Conservation (phyloP, 2,797 vertebrate species). For the Rallus crepitans region DNA sequence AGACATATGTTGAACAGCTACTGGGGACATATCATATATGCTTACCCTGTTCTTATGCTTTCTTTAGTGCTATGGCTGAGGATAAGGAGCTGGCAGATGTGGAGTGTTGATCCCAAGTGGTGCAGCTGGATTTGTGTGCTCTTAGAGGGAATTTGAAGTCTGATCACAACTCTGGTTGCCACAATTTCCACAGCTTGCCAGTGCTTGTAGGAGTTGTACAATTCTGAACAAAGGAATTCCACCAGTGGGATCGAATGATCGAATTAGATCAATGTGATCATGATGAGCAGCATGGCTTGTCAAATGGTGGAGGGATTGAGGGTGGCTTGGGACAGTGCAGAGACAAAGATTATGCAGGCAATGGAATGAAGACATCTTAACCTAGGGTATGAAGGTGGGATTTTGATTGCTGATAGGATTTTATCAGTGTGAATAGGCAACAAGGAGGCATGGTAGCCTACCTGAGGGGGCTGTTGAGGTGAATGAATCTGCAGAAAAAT, state of each 20-base stretch:
- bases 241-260: background rate
- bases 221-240: background rate
- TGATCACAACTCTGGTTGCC: background rate
- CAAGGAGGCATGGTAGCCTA: accelerated
- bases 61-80: background rate
- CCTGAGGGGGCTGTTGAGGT: background rate
- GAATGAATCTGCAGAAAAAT: background rate
- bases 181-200: accelerated
- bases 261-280: background rate
- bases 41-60: background rate
- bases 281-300: background rate
- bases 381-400: background rate
- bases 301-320: background rate
- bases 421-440: background rate
- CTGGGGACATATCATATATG: background rate
- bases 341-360: background rate
- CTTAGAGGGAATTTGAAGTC: background rate
- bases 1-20: background rate
- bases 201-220: background rate
- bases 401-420: background rate
- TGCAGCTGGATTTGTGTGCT: background rate
- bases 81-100: background rate
- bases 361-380: background rate
- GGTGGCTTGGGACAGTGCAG: background rate
- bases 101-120: background rate